Base-by-base conservation (phyloP, 2,113 vertebrate species). In the Fregata magnificens region DNA sequence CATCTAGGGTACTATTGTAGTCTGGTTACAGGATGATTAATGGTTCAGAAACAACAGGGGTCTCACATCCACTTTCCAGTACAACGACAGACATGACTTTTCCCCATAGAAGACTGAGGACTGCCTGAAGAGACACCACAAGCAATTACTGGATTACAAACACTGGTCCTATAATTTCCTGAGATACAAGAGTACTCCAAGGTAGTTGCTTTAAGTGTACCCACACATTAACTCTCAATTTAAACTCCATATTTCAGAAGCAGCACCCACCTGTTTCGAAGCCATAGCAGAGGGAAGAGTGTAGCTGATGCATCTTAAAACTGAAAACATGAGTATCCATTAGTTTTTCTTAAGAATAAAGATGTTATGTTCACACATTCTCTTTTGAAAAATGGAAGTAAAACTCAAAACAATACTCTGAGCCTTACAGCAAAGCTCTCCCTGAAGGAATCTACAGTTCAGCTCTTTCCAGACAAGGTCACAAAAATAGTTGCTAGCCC, bases 391-490 rank as follows among this genome's bases (percentile, higher is more conserved):
- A 73, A 45, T 2, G 0, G 5, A 58, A 72, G 3, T 5, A 25
- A 32, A 38, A 38, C 1, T 6, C 7, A 63, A 82, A 81, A 5
- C 4, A 15, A 2, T 13, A 21, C 9, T 6, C 12, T 5, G 8
- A 26, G 2, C 22, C 1, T 25, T 15, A 32, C 4, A 52, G 12
- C 1, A 49, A 65, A n/a, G 5, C 28, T 19, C 38, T 20, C 1
- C 5, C 16, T 2, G 0, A 71, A 3, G 2, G 17, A 9, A 45
- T 9, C 4, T 6, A 6, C 44, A 22, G 13, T 52, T 28, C 0
- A 0, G 4, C 21, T 36, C 26, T 49, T 69, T 21, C 5, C 20
- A 53, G 12, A 5, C 2, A 4, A 47, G 7, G 22, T 9, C 16
- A 34, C 17, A 50, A 32, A 78, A 79, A 6, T 16, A 70, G 24